Evolutionary conservation across 1,140 invertebrate species (phyloP), one percentile per base, ranked within the genome.

Genomic region (Macrosteles quadrilineatus): DNA sequence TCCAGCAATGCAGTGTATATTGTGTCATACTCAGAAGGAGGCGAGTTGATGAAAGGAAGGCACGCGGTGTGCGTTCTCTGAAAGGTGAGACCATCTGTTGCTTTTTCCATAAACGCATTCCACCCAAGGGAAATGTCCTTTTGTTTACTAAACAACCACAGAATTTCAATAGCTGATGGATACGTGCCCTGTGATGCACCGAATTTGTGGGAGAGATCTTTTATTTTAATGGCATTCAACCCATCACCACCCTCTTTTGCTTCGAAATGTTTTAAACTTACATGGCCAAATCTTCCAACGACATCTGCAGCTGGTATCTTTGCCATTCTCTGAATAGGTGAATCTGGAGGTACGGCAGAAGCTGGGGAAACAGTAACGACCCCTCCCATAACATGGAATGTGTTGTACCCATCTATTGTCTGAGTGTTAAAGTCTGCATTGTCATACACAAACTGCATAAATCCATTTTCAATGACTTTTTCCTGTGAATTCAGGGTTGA

Each of bases 361-460:
- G 76, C 77, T 62, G 77, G 74, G 77, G 77, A 77, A 66, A 79
- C 64, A 74, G 76, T 76, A 76, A 77, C 68, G 72, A 80, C 80
- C 43, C 76, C 77, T 73, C 79, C 79, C 78, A 80, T 80, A 71
- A 77, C 75, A 67, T 81, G 77, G 50, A 81, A 75, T 14, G 78
- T 78, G 43, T 80, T 78, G 74, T 77, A 71, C 47, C 78, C 78
- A 71, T 81, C 79, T 21, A 81, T 66, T 1, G 77, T 80, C 77
- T 76, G 73, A 30, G 79, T 77, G 77, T 80, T 79, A 68, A 79
- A 77, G 73, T 79, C 78, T 71, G 76, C 78, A 78, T 81, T 80
- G 53, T 81, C 76, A 71, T 62, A 75, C 74, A 79, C 77, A 55
- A 79, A 78, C 75, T 81, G 80, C 30, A 73, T 19, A 71, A 76